These are phyloP conservation scores for Pseudomugil tenellus DNA, from an alignment of 2,797 vertebrate species.

Conservation along the genomic window DNA sequence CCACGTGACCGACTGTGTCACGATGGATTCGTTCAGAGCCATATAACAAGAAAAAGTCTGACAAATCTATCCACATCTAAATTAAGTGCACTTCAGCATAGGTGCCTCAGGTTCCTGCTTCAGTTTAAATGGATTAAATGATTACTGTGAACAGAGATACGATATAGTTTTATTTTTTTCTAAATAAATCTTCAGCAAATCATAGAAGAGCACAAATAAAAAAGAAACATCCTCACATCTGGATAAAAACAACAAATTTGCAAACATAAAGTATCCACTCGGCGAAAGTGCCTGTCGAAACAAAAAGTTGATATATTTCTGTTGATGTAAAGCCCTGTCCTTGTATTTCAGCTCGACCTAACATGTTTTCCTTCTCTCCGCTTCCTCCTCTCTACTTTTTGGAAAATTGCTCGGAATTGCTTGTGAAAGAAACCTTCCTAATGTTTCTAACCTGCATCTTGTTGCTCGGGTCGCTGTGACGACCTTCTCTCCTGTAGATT, in stretches of 20 bases:
- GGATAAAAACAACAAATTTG: constrained; percentile 44
- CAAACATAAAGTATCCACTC: constrained; percentile 56
- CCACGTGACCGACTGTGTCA: constrained; percentile 43
- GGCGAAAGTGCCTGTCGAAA: constrained; percentile 87
- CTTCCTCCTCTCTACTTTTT: neutral
- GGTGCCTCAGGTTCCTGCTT: constrained; percentile 84
- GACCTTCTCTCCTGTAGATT: constrained; percentile 68
- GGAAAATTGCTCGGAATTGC: constrained; percentile 7
- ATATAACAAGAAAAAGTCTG: constrained; percentile 65
- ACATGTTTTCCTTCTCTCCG: constrained; percentile 17
- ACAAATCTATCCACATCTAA: constrained; percentile 72
- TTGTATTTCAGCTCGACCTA: constrained; percentile 50
- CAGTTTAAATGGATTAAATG: constrained; percentile 51
- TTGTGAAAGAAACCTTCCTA: constrained; percentile 36
- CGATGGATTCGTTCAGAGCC: constrained; percentile 74
- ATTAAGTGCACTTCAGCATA: constrained; percentile 88
- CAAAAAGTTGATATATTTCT: constrained; percentile 68
- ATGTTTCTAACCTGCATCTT: constrained; percentile 68
- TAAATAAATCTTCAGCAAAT: constrained; percentile 58
- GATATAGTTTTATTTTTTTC: constrained; percentile 75
- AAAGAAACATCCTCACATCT: constrained; percentile 60
- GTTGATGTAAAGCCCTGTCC: constrained; percentile 87
- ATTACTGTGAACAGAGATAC: constrained; percentile 72
- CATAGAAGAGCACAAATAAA: constrained; percentile 73
- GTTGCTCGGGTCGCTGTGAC: constrained; percentile 56